Evolutionary conservation across 1,140 invertebrate species (phyloP).

Genomic region (Dendroctonus ponderosae): DNA sequence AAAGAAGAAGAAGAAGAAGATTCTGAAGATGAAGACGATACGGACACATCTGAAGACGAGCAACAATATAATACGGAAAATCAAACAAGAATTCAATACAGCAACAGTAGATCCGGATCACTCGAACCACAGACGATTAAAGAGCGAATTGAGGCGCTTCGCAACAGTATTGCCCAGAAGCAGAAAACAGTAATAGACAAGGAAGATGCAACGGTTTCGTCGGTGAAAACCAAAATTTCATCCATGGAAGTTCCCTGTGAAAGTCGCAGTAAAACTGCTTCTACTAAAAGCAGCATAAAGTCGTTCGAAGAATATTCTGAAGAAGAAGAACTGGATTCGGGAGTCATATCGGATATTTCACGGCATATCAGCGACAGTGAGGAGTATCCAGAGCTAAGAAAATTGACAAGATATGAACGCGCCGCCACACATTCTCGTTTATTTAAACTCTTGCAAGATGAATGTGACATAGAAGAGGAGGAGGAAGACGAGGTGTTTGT

Average conservation of each 20-base stretch:
- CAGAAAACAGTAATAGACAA: constrained; percentile 33
- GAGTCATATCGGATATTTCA: constrained; percentile 69
- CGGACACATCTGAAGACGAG: background rate
- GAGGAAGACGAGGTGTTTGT: constrained; percentile 42
- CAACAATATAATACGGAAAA: constrained; percentile 9
- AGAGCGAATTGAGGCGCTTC: constrained; percentile 45
- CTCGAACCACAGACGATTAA: constrained; percentile 40
- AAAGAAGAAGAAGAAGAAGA: background rate
- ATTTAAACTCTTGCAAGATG: constrained; percentile 65
- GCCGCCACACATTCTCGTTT: constrained; percentile 71
- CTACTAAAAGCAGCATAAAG: constrained; percentile 45
- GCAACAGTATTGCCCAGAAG: constrained; percentile 39
- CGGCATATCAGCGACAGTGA: constrained; percentile 66
- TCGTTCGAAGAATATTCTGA: constrained; percentile 43
- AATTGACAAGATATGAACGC: constrained; percentile 62
- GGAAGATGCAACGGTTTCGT: constrained; percentile 44
- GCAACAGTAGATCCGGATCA: constrained; percentile 25
- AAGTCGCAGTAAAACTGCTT: constrained; percentile 37
- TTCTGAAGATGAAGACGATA: constrained; percentile 1
- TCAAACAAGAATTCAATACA: constrained; percentile 18
- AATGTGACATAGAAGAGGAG: constrained; percentile 50
- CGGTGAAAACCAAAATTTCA: constrained; percentile 48
- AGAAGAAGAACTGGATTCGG: constrained; percentile 67
- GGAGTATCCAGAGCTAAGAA: constrained; percentile 58
- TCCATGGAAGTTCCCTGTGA: constrained; percentile 44